A percentile compares a stretch with the other conserved stretches of the same genome.
Evolutionary conservation across 2,888 invertebrate species (phyloP).

Genomic region (Helobdella robusta): DNA sequence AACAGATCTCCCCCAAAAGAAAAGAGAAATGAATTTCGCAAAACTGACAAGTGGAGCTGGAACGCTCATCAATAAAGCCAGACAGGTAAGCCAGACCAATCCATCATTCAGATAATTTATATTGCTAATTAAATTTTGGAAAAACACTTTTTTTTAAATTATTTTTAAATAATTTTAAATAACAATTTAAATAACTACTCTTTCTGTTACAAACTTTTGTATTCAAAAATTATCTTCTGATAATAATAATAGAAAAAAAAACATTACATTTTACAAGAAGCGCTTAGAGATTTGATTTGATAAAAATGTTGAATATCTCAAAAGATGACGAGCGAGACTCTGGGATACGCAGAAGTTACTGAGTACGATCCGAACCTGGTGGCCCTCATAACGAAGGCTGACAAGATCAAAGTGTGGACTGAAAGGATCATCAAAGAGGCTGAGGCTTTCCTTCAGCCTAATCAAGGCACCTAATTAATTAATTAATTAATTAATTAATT

Average conservation of each 20-base stretch:
- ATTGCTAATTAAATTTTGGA: no score
- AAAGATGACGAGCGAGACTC: conserved; percentile 79
- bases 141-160: no score
- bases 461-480: conserved; percentile 61
- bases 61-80: conserved; percentile 68
- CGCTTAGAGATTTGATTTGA: no score
- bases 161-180: no score
- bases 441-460: conserved; percentile 76
- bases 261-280: no score
- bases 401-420: conserved; percentile 74
- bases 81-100: no score
- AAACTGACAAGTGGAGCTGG: conserved; percentile 76
- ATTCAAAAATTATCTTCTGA: no score
- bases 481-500: no score
- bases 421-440: conserved; percentile 69
- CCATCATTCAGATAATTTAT: no score
- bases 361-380: conserved; percentile 83
- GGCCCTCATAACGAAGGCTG: conserved; percentile 71
- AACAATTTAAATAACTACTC: background rate
- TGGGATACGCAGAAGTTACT: conserved; percentile 75
- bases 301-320: conserved; percentile 34
- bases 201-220: background rate
- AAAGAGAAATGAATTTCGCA: conserved; percentile 51
- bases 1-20: no score
- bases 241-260: no score